phyloP scores from a whole-genome alignment of 2,113 vertebrate species.

The Anguilla japonica region DNA sequence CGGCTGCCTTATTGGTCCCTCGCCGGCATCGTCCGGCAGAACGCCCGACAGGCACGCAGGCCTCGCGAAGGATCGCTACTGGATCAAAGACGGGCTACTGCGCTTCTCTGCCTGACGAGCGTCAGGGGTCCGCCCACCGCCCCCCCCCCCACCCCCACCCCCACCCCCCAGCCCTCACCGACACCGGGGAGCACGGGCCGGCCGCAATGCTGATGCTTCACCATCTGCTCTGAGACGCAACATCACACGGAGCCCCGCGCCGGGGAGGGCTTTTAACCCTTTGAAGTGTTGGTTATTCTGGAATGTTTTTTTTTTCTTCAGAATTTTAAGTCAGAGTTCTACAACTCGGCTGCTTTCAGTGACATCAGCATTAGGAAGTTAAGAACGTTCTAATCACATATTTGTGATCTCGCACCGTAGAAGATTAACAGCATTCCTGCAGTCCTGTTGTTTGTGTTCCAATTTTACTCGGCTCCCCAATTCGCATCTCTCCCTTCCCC shows the following conservation, averaged over 20 bases:
- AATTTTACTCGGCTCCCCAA: background rate
- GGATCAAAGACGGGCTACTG: background rate
- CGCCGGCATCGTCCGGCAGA: background rate
- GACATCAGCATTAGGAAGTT: too few relatives aligned
- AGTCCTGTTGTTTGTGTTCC: background rate
- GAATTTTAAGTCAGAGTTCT: too few relatives aligned
- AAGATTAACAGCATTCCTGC: background rate
- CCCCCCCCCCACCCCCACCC: too few relatives aligned
- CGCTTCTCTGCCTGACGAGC: background rate
- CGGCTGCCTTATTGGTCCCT: too few relatives aligned
- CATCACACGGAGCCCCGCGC: background rate
- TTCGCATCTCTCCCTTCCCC: too few relatives aligned
- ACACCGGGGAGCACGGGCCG: background rate
- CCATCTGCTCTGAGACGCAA: background rate
- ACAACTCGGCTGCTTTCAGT: too few relatives aligned
- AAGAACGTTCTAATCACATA: too few relatives aligned
- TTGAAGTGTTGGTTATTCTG: too few relatives aligned
- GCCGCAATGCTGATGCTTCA: background rate
- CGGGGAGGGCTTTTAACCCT: background rate
- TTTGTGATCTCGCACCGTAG: too few relatives aligned
- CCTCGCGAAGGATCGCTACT: too few relatives aligned
- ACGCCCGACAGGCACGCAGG: background rate
- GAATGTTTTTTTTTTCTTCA: too few relatives aligned
- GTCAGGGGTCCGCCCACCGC: background rate
- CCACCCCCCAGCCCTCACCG: too few relatives aligned